Evolutionary conservation across 2,113 vertebrate genomes (phyloP), one percentile per base, ranked within the genome.

Genomic region (Megaleporinus macrocephalus): DNA sequence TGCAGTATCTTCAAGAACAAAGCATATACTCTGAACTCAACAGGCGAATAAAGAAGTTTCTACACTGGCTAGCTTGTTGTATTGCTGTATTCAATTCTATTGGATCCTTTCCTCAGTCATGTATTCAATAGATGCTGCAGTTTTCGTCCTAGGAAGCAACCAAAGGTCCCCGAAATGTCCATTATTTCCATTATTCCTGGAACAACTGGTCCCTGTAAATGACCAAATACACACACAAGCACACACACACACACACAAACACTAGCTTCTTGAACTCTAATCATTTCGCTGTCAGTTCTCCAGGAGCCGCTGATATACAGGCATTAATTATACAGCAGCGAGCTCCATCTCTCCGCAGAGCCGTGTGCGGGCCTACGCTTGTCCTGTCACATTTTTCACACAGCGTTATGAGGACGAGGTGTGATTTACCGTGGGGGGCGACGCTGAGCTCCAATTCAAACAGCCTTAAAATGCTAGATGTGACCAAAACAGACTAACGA

Each of bases 301-400:
- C 53, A 82, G 26, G 69, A 85, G 86, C 85, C 57, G 61, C 47
- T 20, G 33, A 85, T 82, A 87, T 71, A 83, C 87, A 90, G 89
- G 89, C 92, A 91, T 93, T 93, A 93, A 93, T 93, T 93, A 91
- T 88, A 76, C 81, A 20, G 79, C 84, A 87, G 84, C 65, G 73
- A 86, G 87, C 84, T 83, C 87, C 71, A 78, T 89, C 86, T 86
- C 87, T 88, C 62, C 83, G 83, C 86, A 87, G 85, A 78, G 22
- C 16, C 83, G 84, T 82, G 85, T 86, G 89, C 88, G 83, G 80
- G 85, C 90, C 89, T 88, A 92, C 81, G 88, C 91, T 87, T 91
- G 89, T 91, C 91, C 90, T 84, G 89, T 90, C 88, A 86, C 90
- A 91, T 92, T 92, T 90, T 88, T 90, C 89, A 88, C 87, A 89